phyloP scores from a whole-genome alignment of 1,140 invertebrate species.

The Drosophila teissieri region DNA sequence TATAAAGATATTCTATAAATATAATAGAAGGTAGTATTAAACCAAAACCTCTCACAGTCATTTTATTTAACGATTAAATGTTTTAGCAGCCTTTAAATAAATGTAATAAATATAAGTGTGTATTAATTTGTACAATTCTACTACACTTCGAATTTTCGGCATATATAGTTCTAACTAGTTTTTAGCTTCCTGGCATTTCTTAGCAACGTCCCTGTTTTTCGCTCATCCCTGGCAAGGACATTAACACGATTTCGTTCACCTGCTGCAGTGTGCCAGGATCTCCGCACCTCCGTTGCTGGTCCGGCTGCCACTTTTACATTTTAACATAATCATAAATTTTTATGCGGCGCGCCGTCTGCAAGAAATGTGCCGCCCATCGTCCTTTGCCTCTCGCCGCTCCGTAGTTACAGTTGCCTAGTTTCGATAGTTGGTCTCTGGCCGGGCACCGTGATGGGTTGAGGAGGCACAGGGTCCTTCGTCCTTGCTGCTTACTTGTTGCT shows the following conservation, averaged over 20 bases:
- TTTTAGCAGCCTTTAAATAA: no score
- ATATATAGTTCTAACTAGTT: no score
- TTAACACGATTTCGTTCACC: slow-evolving; percentile 80
- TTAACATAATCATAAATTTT: slow-evolving; percentile 84
- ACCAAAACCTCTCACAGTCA: no score
- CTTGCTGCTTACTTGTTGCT: slow-evolving; percentile 73
- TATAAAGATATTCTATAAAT: neutral
- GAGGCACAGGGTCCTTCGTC: slow-evolving; percentile 16
- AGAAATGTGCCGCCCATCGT: slow-evolving; percentile 33
- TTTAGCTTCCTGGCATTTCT: no score
- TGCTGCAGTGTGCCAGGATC: slow-evolving; percentile 49
- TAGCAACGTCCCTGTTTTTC: neutral
- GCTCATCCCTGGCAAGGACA: slow-evolving; percentile 50
- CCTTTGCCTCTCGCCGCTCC: neutral
- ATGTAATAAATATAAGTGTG: no score
- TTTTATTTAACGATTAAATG: no score
- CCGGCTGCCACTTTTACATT: slow-evolving; percentile 76
- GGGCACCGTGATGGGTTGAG: slow-evolving; percentile 11
- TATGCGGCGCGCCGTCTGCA: slow-evolving; percentile 77
- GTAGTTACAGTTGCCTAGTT: slow-evolving; percentile 59
- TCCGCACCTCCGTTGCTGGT: slow-evolving; percentile 17
- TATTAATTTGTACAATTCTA: no score
- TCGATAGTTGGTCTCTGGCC: slow-evolving; percentile 65
- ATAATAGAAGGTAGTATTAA: no score
- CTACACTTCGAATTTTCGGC: no score